A percentile compares a stretch with the other conserved stretches of the same genome.
These are phyloP conservation scores for Acronicta alni DNA, from an alignment of 2,888 invertebrate species.

Conservation along the genomic window DNA sequence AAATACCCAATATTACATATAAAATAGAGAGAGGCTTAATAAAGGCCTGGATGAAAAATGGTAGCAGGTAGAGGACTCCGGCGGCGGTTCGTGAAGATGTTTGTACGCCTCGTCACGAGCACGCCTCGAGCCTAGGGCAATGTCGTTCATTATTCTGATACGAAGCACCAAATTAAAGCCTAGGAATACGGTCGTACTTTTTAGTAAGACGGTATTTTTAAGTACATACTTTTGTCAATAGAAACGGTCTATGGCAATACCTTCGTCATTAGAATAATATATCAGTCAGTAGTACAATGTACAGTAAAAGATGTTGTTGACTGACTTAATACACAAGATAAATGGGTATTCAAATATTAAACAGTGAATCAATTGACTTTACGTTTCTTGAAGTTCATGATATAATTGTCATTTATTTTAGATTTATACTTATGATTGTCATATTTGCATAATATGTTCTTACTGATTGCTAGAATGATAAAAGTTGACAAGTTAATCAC, in stretches of 20 bases:
- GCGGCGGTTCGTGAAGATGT: slow-evolving; percentile 51
- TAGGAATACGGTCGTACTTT: slow-evolving; percentile 10
- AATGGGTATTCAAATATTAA: slow-evolving; percentile 6
- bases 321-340: neutral
- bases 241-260: too few species aligned
- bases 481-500: slow-evolving; percentile 44
- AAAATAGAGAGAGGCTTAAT: slow-evolving; percentile 37
- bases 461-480: slow-evolving; percentile 35
- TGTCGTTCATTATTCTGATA: slow-evolving; percentile 33
- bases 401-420: slow-evolving; percentile 38
- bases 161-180: slow-evolving; percentile 27
- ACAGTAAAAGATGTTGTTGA: neutral
- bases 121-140: slow-evolving; percentile 26
- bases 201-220: slow-evolving; percentile 17
- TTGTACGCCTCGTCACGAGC: slow-evolving; percentile 50
- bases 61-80: slow-evolving; percentile 44
- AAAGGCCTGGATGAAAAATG: slow-evolving; percentile 42
- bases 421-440: slow-evolving; percentile 9
- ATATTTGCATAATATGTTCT: slow-evolving; percentile 17
- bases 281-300: neutral
- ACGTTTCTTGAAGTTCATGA: slow-evolving; percentile 31
- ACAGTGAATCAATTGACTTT: slow-evolving; percentile 27
- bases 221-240: too few species aligned
- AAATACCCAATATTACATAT: slow-evolving; percentile 33
- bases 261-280: too few species aligned